Evolutionary conservation across 2,797 vertebrate species (phyloP), one percentile per base, ranked within the genome.

Genomic region (Pseudotriccus pelzelni): DNA sequence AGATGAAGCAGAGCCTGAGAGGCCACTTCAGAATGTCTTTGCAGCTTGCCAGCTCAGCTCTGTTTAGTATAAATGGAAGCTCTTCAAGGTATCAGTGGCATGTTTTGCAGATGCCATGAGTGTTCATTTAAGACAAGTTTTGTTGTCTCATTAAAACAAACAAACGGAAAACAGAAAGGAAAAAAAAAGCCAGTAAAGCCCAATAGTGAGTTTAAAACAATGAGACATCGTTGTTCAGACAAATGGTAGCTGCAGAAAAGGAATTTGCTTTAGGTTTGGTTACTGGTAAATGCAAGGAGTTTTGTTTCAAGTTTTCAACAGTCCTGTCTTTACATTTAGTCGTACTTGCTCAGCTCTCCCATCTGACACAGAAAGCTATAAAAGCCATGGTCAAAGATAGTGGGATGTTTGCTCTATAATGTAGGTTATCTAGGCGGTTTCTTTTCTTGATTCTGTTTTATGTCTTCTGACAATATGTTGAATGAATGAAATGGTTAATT

Each of bases 21-120:
- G 89, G 73, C 92, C 92, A 93, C 95, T 97, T 93, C 13, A 94
- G 50, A 81, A 3, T 83, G 34, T 44, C 80, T 87, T 75, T 96
- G 68, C 27, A 53, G 82, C 79, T 72, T 93, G 72, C 89, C 79
- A 93, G 82, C 25, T 37, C 62, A 20, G 75, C 79, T 96, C 92
- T 97, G 87, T 50, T 83, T 92, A 58, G 52, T 84, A 67, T 92
- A 93, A 94, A 63, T 44, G 62, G 60, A 90, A 93, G 47, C 93
- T 80, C 81, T 94, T 89, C 25, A n/a, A 39, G 81, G 60, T 92
- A 83, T 83, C 92, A 80, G 47, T 68, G 46, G 72, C 32, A 21
- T 66, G 37, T 87, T 90, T 84, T 87, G 78, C 62, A 85, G 36
- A 77, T 94, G 53, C 78, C 27, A 2, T n/a, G 34, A 56, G 22